Evolutionary conservation across 2,113 vertebrate species (phyloP).

Genomic region (Anarrhichthys ocellatus): DNA sequence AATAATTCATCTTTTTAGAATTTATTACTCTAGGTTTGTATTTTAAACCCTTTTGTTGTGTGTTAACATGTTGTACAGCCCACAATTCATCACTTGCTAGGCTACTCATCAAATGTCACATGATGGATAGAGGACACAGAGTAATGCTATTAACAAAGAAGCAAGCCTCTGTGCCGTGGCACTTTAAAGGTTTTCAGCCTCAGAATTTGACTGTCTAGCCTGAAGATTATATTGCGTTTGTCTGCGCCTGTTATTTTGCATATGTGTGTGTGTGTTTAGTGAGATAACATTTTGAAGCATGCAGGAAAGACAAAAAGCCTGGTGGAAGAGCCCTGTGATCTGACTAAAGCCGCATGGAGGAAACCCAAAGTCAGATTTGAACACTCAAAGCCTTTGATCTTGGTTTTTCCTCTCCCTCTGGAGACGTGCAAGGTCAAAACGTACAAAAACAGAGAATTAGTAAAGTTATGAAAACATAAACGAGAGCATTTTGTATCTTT

Average conservation of each 20-base stretch:
- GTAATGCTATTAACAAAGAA: slow-evolving; percentile 25
- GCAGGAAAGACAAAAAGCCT: slow-evolving; percentile 49
- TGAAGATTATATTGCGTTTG: slow-evolving; percentile 34
- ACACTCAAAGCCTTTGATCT: slow-evolving; percentile 42
- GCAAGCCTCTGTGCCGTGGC: background rate
- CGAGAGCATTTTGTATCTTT: background rate
- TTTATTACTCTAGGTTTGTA: background rate
- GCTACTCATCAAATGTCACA: slow-evolving; percentile 14
- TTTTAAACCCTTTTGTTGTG: background rate
- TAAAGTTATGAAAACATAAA: slow-evolving; percentile 21
- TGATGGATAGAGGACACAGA: background rate
- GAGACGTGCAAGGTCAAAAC: slow-evolving; percentile 54
- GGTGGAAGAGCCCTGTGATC: slow-evolving; percentile 46
- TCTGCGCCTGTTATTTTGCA: slow-evolving; percentile 27
- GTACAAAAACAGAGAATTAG: slow-evolving; percentile 28
- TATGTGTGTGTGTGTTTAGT: slow-evolving; percentile 40
- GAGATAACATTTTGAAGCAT: slow-evolving; percentile 50
- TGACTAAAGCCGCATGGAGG: slow-evolving; percentile 41
- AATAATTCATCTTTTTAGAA: background rate
- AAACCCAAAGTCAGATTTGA: slow-evolving; percentile 47
- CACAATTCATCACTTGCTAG: background rate
- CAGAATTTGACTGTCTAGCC: slow-evolving; percentile 52
- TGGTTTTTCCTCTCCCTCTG: background rate
- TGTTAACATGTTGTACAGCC: background rate
- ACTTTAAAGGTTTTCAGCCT: slow-evolving; percentile 34